Percentiles rank a stretch among this genome's conserved stretches.
These are phyloP conservation scores for Calliopum simillimum DNA, from an alignment of 2,888 invertebrate species.

Conservation along the genomic window DNA sequence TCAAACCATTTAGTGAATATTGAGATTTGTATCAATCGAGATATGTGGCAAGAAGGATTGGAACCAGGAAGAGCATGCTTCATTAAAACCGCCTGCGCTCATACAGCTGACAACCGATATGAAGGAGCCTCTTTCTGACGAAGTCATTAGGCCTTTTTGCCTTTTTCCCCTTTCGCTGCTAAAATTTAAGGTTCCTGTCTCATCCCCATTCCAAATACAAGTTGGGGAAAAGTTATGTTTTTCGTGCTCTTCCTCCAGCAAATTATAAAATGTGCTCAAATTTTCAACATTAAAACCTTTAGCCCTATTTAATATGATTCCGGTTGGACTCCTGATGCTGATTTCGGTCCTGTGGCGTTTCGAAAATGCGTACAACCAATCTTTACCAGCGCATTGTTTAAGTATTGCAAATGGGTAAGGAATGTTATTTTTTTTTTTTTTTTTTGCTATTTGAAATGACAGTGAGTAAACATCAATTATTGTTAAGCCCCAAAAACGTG, in stretches of 20 bases:
- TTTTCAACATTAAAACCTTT: slow-evolving; percentile 24
- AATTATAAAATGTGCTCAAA: too few relatives aligned
- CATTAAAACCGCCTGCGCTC: slow-evolving; percentile 52
- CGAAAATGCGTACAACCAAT: slow-evolving; percentile 33
- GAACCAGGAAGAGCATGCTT: slow-evolving; percentile 56
- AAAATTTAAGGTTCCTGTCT: slow-evolving; percentile 29
- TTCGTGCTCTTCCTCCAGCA: slow-evolving; percentile 19
- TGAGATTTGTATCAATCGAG: slow-evolving; percentile 57
- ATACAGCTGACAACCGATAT: slow-evolving; percentile 53
- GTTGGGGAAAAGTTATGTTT: slow-evolving; percentile 26
- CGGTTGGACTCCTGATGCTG: slow-evolving; percentile 3
- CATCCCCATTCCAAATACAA: slow-evolving; percentile 13
- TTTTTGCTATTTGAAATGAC: slow-evolving; percentile 41
- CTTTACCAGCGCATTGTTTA: slow-evolving; percentile 37
- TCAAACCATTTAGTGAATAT: slow-evolving; percentile 57
- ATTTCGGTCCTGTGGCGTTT: slow-evolving; percentile 24
- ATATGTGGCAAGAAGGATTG: slow-evolving; percentile 50
- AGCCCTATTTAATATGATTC: not conserved
- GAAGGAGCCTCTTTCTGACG: slow-evolving; percentile 47
- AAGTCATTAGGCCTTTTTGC: slow-evolving; percentile 37
- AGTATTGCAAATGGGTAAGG: slow-evolving; percentile 35
- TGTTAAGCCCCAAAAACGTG: slow-evolving; percentile 39
- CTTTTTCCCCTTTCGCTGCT: slow-evolving; percentile 33
- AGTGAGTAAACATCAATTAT: slow-evolving; percentile 35
- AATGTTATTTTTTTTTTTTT: slow-evolving; percentile 38